Evolutionary conservation across 2,888 invertebrate genomes (phyloP).

Genomic region (Cordilura impudica): DNA sequence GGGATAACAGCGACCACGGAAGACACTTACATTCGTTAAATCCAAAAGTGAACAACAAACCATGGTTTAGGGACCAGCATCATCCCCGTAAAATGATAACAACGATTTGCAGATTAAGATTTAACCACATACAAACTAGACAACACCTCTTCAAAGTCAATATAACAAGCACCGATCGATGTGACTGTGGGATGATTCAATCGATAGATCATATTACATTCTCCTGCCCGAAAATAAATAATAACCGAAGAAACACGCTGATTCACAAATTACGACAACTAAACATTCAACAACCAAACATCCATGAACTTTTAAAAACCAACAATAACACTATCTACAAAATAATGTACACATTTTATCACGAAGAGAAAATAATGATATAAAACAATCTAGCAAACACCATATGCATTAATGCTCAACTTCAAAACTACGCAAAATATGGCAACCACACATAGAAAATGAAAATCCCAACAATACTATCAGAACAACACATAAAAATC

Average conservation of each 20-base stretch:
- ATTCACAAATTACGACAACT: background rate
- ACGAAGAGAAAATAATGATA: background rate
- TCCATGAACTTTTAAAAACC: background rate
- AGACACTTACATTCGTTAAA: background rate
- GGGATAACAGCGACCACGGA: background rate
- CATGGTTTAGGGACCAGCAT: constrained; percentile 8
- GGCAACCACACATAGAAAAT: no score
- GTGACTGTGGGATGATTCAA: background rate
- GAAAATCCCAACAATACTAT: no score
- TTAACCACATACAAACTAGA: background rate
- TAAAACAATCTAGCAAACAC: no score
- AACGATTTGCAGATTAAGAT: background rate
- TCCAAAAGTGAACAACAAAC: background rate
- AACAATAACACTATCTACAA: background rate
- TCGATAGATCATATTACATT: background rate
- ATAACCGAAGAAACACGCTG: no score
- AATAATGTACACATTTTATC: background rate
- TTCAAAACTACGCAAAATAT: no score
- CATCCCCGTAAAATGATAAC: background rate
- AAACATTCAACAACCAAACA: background rate
- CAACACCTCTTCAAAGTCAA: background rate
- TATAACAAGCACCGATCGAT: background rate
- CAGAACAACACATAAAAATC: no score
- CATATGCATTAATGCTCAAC: no score
- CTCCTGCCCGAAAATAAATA: background rate